Conservation (phyloP, 2,888 invertebrate species). For the Griposia aprilina region DNA sequence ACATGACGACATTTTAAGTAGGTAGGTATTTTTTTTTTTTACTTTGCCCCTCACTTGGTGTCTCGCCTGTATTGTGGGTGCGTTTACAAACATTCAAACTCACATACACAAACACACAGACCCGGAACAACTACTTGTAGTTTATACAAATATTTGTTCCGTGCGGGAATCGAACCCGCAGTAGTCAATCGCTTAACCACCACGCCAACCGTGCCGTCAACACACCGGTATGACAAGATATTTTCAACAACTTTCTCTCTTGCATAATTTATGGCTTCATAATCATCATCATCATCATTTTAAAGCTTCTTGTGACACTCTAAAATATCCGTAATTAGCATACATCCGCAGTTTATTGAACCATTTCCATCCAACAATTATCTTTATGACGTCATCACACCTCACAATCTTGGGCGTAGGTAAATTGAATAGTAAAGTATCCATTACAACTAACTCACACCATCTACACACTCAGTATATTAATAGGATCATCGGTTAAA, state of each 20-base stretch:
- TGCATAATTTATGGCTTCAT: not conserved
- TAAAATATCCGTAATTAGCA: not conserved
- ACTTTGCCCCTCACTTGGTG: no score
- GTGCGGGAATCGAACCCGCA: no score
- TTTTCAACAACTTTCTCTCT: not conserved
- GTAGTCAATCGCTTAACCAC: no score
- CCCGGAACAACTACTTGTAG: no score
- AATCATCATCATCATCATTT: not conserved
- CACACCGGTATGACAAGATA: not conserved
- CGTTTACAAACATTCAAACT: no score
- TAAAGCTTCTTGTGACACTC: not conserved
- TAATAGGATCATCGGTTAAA: not conserved
- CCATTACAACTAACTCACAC: not conserved
- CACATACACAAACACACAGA: no score
- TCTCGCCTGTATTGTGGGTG: no score
- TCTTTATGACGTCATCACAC: not conserved
- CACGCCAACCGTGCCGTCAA: no score
- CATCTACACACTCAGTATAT: not conserved
- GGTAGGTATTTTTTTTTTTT: no score
- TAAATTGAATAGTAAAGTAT: not conserved
- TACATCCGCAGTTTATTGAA: not conserved
- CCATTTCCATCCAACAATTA: not conserved
- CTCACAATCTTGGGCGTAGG: not conserved
- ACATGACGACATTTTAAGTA: not conserved
- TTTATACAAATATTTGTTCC: no score